A percentile compares a stretch with the other conserved stretches of the same genome.
phyloP scores from a whole-genome alignment of 2,888 invertebrate genomes.

The Rosalia funebris region DNA sequence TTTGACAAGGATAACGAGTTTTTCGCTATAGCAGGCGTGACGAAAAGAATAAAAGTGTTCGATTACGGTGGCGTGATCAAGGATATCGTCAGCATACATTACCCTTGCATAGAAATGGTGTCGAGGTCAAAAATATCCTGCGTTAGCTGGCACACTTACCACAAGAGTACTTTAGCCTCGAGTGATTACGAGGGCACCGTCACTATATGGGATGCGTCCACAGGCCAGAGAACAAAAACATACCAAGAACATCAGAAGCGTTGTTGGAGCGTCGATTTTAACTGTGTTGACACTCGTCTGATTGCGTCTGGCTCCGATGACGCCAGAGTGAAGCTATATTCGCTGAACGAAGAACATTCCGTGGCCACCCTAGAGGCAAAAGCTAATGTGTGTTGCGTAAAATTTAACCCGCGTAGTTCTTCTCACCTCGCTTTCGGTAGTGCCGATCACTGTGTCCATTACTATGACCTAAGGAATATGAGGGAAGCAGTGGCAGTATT shows the following conservation, averaged over 20 bases:
- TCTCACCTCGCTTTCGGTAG: conserved; percentile 93
- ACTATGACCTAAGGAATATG: conserved; percentile 90
- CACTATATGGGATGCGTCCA: conserved; percentile 90
- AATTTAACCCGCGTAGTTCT: conserved; percentile 86
- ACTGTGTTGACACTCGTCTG: conserved; percentile 86
- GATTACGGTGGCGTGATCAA: conserved; percentile 87
- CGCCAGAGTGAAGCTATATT: conserved; percentile 92
- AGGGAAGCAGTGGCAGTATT: conserved; percentile 84
- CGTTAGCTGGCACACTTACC: conserved; percentile 93
- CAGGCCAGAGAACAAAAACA: conserved; percentile 77
- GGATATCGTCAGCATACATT: conserved; percentile 90
- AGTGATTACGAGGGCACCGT: conserved; percentile 96
- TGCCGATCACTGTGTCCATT: conserved; percentile 97
- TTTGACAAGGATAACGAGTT: conserved; percentile 96
- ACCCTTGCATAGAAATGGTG: conserved; percentile 90
- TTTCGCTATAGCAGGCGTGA: conserved; percentile 95
- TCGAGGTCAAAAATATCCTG: conserved; percentile 94
- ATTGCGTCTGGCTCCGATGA: conserved; percentile 95
- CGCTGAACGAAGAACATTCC: conserved; percentile 85
- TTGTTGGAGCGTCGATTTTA: conserved; percentile 97
- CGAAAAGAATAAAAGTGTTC: conserved; percentile 92
- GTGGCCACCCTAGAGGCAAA: conserved; percentile 90
- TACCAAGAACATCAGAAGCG: conserved; percentile 93
- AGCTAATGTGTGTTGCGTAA: conserved; percentile 95
- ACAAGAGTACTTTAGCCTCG: conserved; percentile 86